Evolutionary conservation across 2,113 vertebrate genomes (phyloP), one percentile per base, ranked within the genome.

Genomic region (Canis aureus): DNA sequence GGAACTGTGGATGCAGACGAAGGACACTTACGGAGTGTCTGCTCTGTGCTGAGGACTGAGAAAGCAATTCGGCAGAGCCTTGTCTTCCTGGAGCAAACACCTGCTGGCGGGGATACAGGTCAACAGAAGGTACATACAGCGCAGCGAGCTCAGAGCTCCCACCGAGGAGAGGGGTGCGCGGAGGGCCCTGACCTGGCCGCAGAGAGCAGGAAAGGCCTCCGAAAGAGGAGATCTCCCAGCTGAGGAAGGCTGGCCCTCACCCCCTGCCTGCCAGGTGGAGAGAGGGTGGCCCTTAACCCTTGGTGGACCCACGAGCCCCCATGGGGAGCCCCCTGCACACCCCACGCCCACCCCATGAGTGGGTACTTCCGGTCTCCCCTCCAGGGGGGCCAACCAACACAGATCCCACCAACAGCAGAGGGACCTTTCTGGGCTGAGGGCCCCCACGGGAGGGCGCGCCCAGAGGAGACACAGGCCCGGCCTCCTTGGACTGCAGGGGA

Each of bases 111-210:
- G 4, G 32, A 84, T 27, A 67, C 5, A 76, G 55, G 55, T 1
- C 19, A 35, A 53, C 32, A 10, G 69, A 5, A 60, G 43, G 43
- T 43, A 43, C 23, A 51, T 12, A 29, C 59, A 89, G 51, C 4
- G 35, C 49, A 23, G 55, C 0, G 0, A 13, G 51, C 19, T 15
- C 1, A 11, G 19, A 11, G 15, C 15, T n/a, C 10, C 11, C 55
- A n/a, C 22, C 3, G n/a, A 35, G 15, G 25, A 76, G 1, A 86
- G 32, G 11, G 49, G 69, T 0, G 8, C 49, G 15, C 3, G 0
- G 19, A 71, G 64, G 38, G 27, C 6, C 23, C 81, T n/a, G 25
- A 10, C 67, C 66, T 2, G 29, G 53, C 57, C 64, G 8, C 1
- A 0, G 27, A 23, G 53, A 32, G 8, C 25, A 35, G 76, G 11